Evolutionary conservation across 2,888 invertebrate genomes (phyloP), one percentile per base, ranked within the genome.

Genomic region (Microchrysa polita): DNA sequence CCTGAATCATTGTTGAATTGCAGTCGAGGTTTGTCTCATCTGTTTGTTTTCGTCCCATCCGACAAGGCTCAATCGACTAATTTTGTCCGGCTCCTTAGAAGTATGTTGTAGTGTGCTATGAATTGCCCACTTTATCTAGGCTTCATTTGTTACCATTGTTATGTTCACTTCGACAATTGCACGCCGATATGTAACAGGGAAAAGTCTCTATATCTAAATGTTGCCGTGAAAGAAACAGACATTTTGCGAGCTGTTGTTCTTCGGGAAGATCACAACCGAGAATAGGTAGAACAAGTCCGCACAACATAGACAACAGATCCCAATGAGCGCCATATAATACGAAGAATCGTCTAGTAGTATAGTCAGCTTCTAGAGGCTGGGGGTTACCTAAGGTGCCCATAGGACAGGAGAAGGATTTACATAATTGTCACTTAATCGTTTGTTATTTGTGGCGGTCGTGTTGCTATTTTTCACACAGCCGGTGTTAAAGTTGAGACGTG

Each of bases 31-130:
- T 83, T 83, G 83, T 83, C 82, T 79, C 79, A 82, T 80, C 82
- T 83, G 82, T 83, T 83, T 83, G 83, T 83, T 80, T 80, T 82
- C 83, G 83, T 83, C 83, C 27, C 80, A 81, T 80, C 78, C 79
- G 79, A 83, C 83, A 83, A 81, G 81, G 81, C 80, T 83, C 77
- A 77, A 78, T 78, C 77, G 77, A 76, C 78, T 78, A 78, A 79
- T 81, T 81, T 81, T 76, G 69, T 55, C 55, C 69, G 55, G 65
- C 69, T 69, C 69, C 71, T 77, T 77, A 74, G 72, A 75, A 77
- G 60, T 55, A 14, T 22, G 53, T 16, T 55, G 27, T 34, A 72
- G 60, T 55, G 16, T 22, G 53, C 27, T 55, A n/a, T n/a, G 74
- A 20, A 69, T 65, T 69, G 69, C 44, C 40, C 69, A 69, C 69